Base-by-base conservation (phyloP, 2,888 invertebrate genomes). In the Ligdia adustata region DNA sequence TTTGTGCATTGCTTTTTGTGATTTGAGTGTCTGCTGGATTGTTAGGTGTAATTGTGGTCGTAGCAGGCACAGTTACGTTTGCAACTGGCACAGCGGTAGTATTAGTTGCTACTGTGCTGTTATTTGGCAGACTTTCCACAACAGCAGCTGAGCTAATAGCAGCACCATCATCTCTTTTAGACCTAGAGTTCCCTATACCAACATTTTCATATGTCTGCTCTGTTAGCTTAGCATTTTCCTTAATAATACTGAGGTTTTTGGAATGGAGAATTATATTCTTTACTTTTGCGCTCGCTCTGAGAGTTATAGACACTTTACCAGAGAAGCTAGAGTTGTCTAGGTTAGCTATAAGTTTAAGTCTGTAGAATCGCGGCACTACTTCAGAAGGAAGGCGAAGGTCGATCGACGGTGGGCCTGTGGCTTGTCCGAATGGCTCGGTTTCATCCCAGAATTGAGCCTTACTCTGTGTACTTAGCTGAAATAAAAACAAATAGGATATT, bases 331-430 rank as follows among this genome's bases (percentile, higher is more conserved):
- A 80, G 18, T 79, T 79, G 4, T 85, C 81, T 18, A 93, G 75
- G 56, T 92, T 83, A 0, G 92, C 90, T 55, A 75, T 84, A 6
- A 94, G 64, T 45, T 90, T 83, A 1, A 94, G 75, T 34, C 91
- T 81, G 64, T 94, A 95, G 40, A 81, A 85, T 35, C 75, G 81
- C 3, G 94, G 94, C 13, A 75, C 66, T 3, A 94, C 70, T 1
- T 79, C 69, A 1, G 76, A 71, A 7, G 92, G 91, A 5, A 93
- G 79, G 14, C 88, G 65, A 0, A 88, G 72, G 55, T 89, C 79
- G 3, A 75, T 68, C 2, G 47, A 22, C 1, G 84, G 75, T 0
- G 77, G 78, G 9, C 59, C 31, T 11, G 57, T 64, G 1, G 67
- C 55, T 47, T 70, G 74, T 1, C 82, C 82, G 55, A 87, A 89